A percentile compares a stretch with the other conserved stretches of the same genome.
These are phyloP conservation scores for Athalia rosae DNA, from an alignment of 2,888 invertebrate genomes.

Conservation along the genomic window DNA sequence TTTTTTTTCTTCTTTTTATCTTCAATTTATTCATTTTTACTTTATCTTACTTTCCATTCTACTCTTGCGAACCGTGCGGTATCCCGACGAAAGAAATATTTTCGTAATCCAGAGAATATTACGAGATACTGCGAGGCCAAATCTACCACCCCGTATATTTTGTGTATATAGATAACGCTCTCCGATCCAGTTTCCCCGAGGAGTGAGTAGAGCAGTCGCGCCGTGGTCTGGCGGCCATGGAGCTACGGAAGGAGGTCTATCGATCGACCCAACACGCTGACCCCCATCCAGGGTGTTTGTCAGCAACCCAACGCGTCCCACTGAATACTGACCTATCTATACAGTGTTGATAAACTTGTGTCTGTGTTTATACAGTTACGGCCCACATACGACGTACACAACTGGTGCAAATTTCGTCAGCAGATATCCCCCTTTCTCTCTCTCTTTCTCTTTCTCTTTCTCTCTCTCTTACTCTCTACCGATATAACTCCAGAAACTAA, in stretches of 20 bases:
- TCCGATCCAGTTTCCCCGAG: constrained; percentile 9
- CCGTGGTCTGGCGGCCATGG: background rate
- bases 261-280: constrained; percentile 32
- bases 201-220: background rate
- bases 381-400: background rate
- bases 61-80: no score
- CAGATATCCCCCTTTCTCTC: constrained; percentile 49
- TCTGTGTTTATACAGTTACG: background rate
- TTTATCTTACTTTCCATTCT: no score
- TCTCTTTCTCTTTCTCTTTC: constrained; percentile 51
- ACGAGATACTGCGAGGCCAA: no score
- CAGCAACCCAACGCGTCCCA: background rate
- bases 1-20: no score
- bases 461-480: constrained; percentile 49
- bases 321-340: constrained; percentile 37
- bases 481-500: background rate
- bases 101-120: no score
- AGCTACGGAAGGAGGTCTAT: constrained; percentile 3
- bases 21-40: no score
- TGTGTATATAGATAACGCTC: background rate
- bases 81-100: no score
- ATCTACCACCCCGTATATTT: no score
- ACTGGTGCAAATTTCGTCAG: constrained; percentile 45
- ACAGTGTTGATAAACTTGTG: background rate
- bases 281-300: constrained; percentile 32